Evolutionary conservation across 2,888 invertebrate genomes (phyloP), one percentile per base, ranked within the genome.

Genomic region (Ptilodon capucinus): DNA sequence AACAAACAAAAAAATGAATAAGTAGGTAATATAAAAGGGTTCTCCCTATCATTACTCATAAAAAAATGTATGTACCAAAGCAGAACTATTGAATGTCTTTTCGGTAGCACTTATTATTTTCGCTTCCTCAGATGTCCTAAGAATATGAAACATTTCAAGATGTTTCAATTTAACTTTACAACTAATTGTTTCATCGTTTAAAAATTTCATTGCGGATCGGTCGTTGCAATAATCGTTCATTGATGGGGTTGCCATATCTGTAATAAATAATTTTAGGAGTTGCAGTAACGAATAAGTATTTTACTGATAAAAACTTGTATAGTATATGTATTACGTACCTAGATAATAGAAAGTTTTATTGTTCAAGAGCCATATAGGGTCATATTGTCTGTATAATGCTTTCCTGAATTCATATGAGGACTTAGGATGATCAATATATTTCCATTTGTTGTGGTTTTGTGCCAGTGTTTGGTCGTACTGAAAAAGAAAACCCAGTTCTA

Each of bases 71-170:
- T 39, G 52, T 79, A 90, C 89, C 86, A 83, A 59, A 51, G 47
- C 47, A 46, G 86, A 69, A 46, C 59, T 76, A 51, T 82, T 85
- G 4, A 70, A 49, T 30, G 77, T 76, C 11, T 57, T 57, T 39
- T 79, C 71, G 8, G 73, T 79, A 42, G 79, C 76, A 58, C 86
- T 86, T 35, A 87, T 72, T 41, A 88, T 56, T 34, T 61, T 63
- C 16, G 81, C 68, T 45, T 78, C 74, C 44, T 81, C 71, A 11
- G 69, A 63, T 35, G 64, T 74, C 53, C 78, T 79, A 4, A 79
- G 52, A 40, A 85, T 74, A 57, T 79, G 73, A 49, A 88, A 77
- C 79, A 85, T 84, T 75, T 90, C 84, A 4, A 90, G 60, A 50
- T 90, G 84, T 13, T 73, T 64, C 6, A 88, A 60, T 55, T 81